Evolutionary conservation across 2,113 vertebrate genomes (phyloP), one percentile per base, ranked within the genome.

Genomic region (Dinomys branickii): DNA sequence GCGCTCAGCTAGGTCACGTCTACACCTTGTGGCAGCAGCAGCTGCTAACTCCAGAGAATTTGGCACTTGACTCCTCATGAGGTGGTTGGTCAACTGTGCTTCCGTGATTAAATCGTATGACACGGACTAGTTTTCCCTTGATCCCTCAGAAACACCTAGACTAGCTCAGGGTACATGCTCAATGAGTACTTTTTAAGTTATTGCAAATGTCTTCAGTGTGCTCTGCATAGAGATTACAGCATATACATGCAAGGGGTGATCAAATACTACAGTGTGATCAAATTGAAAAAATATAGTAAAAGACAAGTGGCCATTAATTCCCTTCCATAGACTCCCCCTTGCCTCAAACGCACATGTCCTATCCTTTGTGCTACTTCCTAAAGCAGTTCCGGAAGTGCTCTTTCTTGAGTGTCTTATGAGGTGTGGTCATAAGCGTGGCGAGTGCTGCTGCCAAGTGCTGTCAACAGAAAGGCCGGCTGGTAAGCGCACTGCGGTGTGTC

Each of bases 401-500:
- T 33, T 50, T 33, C 47, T 7, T 8, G 4, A 17, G 44, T 30
- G 26, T 78, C 75, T 50, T 50, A 2, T 30, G 26, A 77, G 75
- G 9, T 16, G 13, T 30, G 13, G 7, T 30, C 75, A 47, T 5
- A 77, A 28, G 12, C 4, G 14, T 30, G 41, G 12, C 16, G 41
- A 47, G 44, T 28, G 22, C 38, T 24, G 38, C 71, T 44, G 71
- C 71, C n/a, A 22, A 12, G 69, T 11, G 69, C 38, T 38, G 50
- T 14, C 73, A 8, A 17, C 3, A 9, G 77, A 35, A 52, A 52
- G 50, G 14, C 47, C 20, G 77, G 16, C 16, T 35, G 11, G 1
- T 22, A 35, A 54, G 13, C 0, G 4, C 50, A 5, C 1, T 2
- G 20, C 0, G 50, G 30, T 2, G 19, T 19, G 16, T 20, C 77